Conservation (phyloP, 2,888 invertebrate genomes). For the Drosophila koepferae region DNA sequence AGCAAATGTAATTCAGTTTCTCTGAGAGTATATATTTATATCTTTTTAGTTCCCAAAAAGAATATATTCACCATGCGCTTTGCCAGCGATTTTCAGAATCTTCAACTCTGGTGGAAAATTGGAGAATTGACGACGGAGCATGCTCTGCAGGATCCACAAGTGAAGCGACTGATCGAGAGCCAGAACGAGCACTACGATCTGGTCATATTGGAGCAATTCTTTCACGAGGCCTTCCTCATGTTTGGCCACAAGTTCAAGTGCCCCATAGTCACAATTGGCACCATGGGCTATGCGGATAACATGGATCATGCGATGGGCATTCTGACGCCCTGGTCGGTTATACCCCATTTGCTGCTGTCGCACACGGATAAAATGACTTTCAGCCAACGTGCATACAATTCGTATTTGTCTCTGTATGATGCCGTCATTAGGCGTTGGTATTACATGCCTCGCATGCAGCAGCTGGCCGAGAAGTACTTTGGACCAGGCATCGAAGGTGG, state of each 20-base stretch:
- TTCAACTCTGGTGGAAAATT: slow-evolving; percentile 82
- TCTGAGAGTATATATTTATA: too few species aligned
- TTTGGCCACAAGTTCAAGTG: slow-evolving; percentile 85
- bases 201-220: slow-evolving; percentile 85
- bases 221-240: slow-evolving; percentile 85
- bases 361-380: slow-evolving; percentile 85
- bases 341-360: slow-evolving; percentile 82
- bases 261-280: slow-evolving; percentile 84
- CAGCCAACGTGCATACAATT: slow-evolving; percentile 83
- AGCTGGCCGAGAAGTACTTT: slow-evolving; percentile 83
- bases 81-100: slow-evolving; percentile 82
- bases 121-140: slow-evolving; percentile 80
- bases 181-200: slow-evolving; percentile 85
- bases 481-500: slow-evolving; percentile 69
- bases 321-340: slow-evolving; percentile 83
- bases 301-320: slow-evolving; percentile 85
- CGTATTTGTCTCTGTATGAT: slow-evolving; percentile 82
- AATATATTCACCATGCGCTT: slow-evolving; percentile 82
- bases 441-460: slow-evolving; percentile 84
- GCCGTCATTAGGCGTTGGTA: slow-evolving; percentile 79
- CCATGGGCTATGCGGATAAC: slow-evolving; percentile 85
- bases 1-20: too few species aligned
- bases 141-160: slow-evolving; percentile 79
- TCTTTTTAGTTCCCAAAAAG: slow-evolving; percentile 79
- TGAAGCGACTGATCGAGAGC: slow-evolving; percentile 79